A percentile compares a stretch with the other conserved stretches of the same genome.
These are phyloP conservation scores for Ictidomys tridecemlineatus DNA, from an alignment of 2,113 vertebrate genomes.

Conservation along the genomic window DNA sequence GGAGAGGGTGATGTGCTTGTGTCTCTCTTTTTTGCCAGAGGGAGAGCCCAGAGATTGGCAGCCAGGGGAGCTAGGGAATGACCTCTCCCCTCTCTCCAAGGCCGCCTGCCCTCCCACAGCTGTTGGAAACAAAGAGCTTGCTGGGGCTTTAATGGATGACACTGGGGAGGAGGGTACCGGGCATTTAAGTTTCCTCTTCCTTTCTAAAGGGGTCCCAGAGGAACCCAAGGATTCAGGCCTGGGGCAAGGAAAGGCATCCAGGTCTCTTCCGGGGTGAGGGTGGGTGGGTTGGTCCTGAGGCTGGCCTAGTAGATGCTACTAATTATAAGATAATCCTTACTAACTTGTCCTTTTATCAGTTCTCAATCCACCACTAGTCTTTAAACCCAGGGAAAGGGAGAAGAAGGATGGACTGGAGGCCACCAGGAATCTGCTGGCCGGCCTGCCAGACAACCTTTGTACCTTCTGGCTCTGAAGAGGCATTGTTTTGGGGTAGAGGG, in stretches of 20 bases:
- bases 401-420: not conserved
- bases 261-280: not conserved
- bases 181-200: constrained; percentile 68
- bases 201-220: constrained; percentile 61
- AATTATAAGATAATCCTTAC: constrained; percentile 46
- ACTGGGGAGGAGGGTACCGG: constrained; percentile 59
- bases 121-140: constrained; percentile 81
- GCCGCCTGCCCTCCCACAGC: constrained; percentile 32
- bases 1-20: not conserved
- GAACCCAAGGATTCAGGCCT: constrained; percentile 17
- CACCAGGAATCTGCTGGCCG: not conserved
- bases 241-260: constrained; percentile 55
- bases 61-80: constrained; percentile 66
- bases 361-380: constrained; percentile 36
- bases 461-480: constrained; percentile 48
- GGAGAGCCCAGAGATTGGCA: constrained; percentile 70
- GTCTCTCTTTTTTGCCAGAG: not conserved
- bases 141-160: constrained; percentile 71
- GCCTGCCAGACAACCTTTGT: constrained; percentile 40
- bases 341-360: constrained; percentile 53
- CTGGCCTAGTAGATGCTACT: constrained; percentile 52
- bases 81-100: constrained; percentile 77
- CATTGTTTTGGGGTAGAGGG: constrained; percentile 35
- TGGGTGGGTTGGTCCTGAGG: constrained; percentile 3
- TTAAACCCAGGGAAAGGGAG: not conserved